phyloP scores from a whole-genome alignment of 2,888 invertebrate species.

The Callyntrura guangdongensis region DNA sequence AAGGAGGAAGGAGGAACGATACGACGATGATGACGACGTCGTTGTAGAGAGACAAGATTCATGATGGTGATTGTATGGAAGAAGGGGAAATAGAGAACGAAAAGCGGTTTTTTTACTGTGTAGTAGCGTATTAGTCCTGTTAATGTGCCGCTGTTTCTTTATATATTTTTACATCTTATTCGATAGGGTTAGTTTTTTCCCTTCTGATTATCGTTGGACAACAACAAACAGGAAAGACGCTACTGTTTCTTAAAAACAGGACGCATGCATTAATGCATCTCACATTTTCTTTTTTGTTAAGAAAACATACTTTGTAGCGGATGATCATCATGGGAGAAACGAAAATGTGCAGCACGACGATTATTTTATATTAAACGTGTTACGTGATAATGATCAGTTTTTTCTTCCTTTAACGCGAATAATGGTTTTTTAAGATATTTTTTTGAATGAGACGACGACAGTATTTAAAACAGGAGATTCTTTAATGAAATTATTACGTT shows the following conservation, averaged over 20 bases:
- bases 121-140: background rate
- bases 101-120: conserved; percentile 4
- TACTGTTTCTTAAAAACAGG: conserved; percentile 41
- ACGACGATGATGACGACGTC: conserved; percentile 22
- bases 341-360: background rate
- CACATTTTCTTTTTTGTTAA: conserved; percentile 19
- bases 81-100: background rate
- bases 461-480: background rate
- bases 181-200: conserved; percentile 4
- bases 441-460: background rate
- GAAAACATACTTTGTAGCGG: background rate
- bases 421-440: background rate
- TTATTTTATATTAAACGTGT: conserved; percentile 27
- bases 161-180: background rate
- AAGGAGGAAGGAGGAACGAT: conserved; percentile 24
- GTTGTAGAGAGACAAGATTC: background rate
- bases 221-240: conserved; percentile 56
- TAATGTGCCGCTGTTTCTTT: too few species aligned
- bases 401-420: background rate
- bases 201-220: conserved; percentile 35
- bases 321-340: conserved; percentile 29
- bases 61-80: background rate
- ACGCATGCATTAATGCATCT: conserved; percentile 58
- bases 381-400: conserved; percentile 23
- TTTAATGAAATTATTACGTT: conserved; percentile 38